These are phyloP conservation scores for Salvelinus alpinus DNA, from an alignment of 2,113 vertebrate species.

Conservation along the genomic window DNA sequence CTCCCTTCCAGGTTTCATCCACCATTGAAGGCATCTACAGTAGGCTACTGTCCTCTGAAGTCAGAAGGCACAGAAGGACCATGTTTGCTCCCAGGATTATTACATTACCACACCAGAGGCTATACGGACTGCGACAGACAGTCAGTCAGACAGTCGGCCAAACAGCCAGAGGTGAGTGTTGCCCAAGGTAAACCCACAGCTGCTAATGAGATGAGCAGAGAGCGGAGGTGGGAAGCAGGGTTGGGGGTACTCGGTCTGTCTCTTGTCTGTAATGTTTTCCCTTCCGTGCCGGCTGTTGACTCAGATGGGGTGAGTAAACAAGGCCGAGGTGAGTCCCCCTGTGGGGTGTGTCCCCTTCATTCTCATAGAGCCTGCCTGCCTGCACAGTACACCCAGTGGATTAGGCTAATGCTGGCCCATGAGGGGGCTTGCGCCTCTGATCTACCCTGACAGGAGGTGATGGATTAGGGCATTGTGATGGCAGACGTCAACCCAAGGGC, in stretches of 20 bases:
- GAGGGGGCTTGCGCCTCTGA: conserved; percentile 66
- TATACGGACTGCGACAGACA: conserved; percentile 20
- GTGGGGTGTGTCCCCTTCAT: conserved; percentile 54
- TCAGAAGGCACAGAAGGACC: conserved; percentile 13
- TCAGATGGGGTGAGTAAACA: conserved; percentile 82
- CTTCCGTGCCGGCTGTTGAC: conserved; percentile 77
- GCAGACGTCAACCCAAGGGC: conserved; percentile 67
- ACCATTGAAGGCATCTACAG: background rate
- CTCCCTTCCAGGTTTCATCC: background rate
- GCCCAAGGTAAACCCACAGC: too few relatives aligned
- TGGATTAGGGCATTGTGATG: conserved; percentile 77
- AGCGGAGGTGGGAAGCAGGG: background rate
- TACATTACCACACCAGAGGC: conserved; percentile 57
- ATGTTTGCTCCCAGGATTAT: conserved; percentile 64
- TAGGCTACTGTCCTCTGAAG: conserved; percentile 36
- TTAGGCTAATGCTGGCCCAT: conserved; percentile 81
- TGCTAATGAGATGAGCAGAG: too few relatives aligned
- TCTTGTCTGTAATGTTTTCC: conserved; percentile 32
- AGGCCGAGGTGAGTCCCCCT: conserved; percentile 44
- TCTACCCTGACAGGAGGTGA: conserved; percentile 76
- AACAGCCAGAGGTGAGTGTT: conserved; percentile 1
- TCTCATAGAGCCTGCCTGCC: conserved; percentile 62
- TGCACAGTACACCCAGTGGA: conserved; percentile 64
- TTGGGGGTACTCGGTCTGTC: background rate
- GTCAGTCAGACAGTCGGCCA: conserved; percentile 15